These are phyloP conservation scores for Arctopsyche grandis DNA, from an alignment of 1,140 invertebrate species.

Conservation along the genomic window DNA sequence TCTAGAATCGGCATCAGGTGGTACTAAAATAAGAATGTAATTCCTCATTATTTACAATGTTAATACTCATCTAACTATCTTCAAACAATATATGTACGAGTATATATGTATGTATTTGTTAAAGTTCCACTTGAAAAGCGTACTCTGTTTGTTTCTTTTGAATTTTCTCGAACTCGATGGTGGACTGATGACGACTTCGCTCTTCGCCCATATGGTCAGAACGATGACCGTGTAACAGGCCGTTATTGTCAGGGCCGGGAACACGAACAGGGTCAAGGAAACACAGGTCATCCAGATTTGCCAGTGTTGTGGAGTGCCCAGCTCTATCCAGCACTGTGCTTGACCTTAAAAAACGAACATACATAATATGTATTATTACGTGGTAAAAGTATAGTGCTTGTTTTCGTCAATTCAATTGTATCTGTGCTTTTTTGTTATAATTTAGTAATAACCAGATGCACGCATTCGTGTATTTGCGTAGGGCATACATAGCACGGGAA, in stretches of 20 bases:
- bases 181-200: constrained; percentile 69
- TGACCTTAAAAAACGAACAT: constrained; percentile 66
- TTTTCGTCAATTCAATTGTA: no score
- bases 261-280: constrained; percentile 83
- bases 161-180: constrained; percentile 65
- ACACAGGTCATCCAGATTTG: constrained; percentile 90
- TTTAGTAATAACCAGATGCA: no score
- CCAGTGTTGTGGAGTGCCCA: constrained; percentile 81
- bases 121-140: background rate
- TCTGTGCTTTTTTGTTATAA: no score
- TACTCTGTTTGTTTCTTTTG: constrained; percentile 62
- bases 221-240: constrained; percentile 93
- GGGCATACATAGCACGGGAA: no score
- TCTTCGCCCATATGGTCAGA: constrained; percentile 90
- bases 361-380: background rate
- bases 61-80: background rate
- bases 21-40: constrained; percentile 56
- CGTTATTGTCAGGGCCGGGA: constrained; percentile 90
- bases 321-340: constrained; percentile 91
- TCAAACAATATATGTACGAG: background rate
- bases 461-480: no score
- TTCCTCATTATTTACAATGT: background rate
- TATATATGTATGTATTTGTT: background rate
- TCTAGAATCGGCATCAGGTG: constrained; percentile 70
- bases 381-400: constrained; percentile 5